Evolutionary conservation across 2,113 vertebrate genomes (phyloP).

Genomic region (Syngnathus scovelli): DNA sequence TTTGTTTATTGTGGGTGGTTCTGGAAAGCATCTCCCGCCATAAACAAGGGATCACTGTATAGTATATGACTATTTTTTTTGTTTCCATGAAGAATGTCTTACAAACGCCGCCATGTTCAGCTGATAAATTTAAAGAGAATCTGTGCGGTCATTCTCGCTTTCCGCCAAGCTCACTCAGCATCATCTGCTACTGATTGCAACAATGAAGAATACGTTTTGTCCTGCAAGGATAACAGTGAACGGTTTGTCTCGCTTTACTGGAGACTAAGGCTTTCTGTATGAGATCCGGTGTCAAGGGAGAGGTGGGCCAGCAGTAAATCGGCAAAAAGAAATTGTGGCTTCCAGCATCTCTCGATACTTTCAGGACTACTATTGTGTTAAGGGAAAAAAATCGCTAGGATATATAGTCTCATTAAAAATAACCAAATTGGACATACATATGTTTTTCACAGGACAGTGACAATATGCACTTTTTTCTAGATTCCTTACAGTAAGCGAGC

Average conservation of each 20-base stretch:
- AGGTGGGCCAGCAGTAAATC: neutral
- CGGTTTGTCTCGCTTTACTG: constrained; percentile 5
- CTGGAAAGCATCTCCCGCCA: too few relatives aligned
- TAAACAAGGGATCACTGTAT: too few relatives aligned
- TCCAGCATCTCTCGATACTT: neutral
- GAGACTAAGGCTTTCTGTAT: neutral
- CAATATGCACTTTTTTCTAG: neutral
- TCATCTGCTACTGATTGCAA: constrained; percentile 5
- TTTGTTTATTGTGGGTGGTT: too few relatives aligned
- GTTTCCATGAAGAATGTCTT: constrained; percentile 36
- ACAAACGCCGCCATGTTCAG: constrained; percentile 19
- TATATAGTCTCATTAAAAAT: too few relatives aligned
- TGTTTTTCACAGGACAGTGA: too few relatives aligned
- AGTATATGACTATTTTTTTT: constrained; percentile 19
- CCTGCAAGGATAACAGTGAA: constrained; percentile 18
- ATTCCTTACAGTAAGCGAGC: neutral
- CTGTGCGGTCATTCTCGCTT: constrained; percentile 14
- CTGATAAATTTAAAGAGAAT: constrained; percentile 24
- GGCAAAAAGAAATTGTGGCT: neutral
- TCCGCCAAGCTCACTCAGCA: constrained; percentile 12
- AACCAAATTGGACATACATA: neutral
- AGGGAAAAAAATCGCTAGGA: too few relatives aligned
- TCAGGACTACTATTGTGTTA: too few relatives aligned
- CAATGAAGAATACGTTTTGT: constrained; percentile 20
- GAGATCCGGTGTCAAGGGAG: neutral